Evolutionary conservation across 2,113 vertebrate genomes (phyloP), one percentile per base, ranked within the genome.

Genomic region (Vimba vimba): DNA sequence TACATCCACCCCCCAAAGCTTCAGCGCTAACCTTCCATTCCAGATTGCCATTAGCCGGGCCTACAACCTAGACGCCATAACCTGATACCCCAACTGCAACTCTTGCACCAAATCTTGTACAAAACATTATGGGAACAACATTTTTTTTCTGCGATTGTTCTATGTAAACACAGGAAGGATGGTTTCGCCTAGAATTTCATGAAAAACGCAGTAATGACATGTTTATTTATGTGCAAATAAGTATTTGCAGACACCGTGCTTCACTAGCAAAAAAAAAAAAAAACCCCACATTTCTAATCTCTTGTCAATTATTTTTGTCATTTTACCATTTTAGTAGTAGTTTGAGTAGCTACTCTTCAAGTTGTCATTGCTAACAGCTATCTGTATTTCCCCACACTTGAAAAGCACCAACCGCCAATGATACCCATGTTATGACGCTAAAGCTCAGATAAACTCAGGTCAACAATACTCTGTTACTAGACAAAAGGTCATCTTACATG

Each of bases 1-100:
- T n/a, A 25, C 9, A 50, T 17, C 62, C 71, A 50, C 68, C 52
- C 59, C 50, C 30, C 60, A 33, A 83, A 87, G 87, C 87, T 91
- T 75, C 10, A 79, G 87, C 57, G 1, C 74, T 82, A 91, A 91
- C 91, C 89, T 76, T 77, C 83, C 88, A 86, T 75, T 83, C 86
- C 90, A 86, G 68, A 69, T 90, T 81, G 21, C 55, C 74, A 17
- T 89, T 88, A 84, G 89, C 30, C 23, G 30, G 85, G 71, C 89
- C 81, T 90, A 11, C 33, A 74, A 59, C 55, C 78, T 66, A 81
- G 75, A 30, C 59, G 86, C 89, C 64, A 82, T 82, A 89, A 82
- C 88, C 88, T 0, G 89, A 90, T 88, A 86, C 89, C 86, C 84
- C 33, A 39, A 60, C 68, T 85, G 86, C 85, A 85, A 87, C 82